Evolutionary conservation across 1,140 invertebrate genomes (phyloP).

Genomic region (Macrotrachela quadricornifera): DNA sequence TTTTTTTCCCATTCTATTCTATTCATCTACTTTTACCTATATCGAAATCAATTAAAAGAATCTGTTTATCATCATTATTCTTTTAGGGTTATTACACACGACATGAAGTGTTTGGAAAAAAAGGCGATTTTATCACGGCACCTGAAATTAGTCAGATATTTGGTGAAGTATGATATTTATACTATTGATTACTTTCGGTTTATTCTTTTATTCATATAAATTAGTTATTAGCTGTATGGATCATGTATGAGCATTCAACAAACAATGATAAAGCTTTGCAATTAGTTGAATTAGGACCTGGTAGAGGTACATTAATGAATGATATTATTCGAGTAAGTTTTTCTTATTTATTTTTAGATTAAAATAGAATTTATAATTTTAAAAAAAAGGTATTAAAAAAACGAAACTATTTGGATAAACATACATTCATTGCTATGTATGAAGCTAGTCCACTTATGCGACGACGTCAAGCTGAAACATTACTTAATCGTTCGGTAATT

Average conservation of each 20-base stretch:
- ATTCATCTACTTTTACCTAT: no score
- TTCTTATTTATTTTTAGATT: not conserved
- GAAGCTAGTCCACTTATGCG: constrained; percentile 5
- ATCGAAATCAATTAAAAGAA: no score
- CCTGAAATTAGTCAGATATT: constrained; percentile 88
- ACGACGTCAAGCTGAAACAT: not conserved
- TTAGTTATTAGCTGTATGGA: constrained; percentile 64
- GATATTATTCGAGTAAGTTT: constrained; percentile 55
- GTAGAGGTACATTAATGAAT: constrained; percentile 59
- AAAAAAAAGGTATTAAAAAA: not conserved
- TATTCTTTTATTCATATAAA: constrained; percentile 10
- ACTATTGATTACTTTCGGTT: not conserved
- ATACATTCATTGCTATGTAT: not conserved
- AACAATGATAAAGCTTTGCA: constrained; percentile 50
- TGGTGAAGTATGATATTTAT: constrained; percentile 50
- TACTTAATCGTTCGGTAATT: no score
- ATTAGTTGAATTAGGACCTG: constrained; percentile 78
- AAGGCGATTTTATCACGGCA: constrained; percentile 81
- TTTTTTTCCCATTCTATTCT: no score
- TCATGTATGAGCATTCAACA: constrained; percentile 57
- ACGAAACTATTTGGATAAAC: not conserved
- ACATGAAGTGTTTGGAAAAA: constrained; percentile 59
- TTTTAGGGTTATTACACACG: constrained; percentile 60
- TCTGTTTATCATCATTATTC: not conserved
- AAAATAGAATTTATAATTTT: not conserved